Base-by-base conservation (phyloP, 2,888 invertebrate species). In the Habroteleia sp. region DNA sequence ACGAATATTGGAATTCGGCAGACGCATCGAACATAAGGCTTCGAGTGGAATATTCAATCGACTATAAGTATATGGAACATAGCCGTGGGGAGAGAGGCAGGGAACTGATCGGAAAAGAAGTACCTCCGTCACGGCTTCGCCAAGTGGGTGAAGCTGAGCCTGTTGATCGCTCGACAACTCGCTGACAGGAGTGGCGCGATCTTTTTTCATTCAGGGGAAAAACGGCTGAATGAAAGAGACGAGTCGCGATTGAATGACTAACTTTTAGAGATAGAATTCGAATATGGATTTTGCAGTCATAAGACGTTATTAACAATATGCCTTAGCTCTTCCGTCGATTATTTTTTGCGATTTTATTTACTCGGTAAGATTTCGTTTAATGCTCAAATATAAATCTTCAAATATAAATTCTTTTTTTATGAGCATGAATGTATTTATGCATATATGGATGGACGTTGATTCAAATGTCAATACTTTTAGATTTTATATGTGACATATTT, bases 41-140 rank as follows among this genome's bases (percentile, higher is more conserved):
- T 79, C 79, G 85, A 82, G 81, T 77, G 80, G 87, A 86, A 87
- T 87, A 86, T 86, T 85, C 84, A 87, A 87, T 86, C 84, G 81
- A 79, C 80, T 78, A 77, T 72, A 63, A 76, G 76, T 60, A 68
- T 68, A 72, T 63, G 68, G 75, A 76, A 54, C 66, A 58, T 56
- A 63, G 69, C 50, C 60, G 58, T 41, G 46, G 68, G 63, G 52
- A 46, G 60, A 41, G 50, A n/a, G n/a, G n/a, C n/a, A n/a, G n/a
- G n/a, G n/a, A n/a, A 25, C 25, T 25, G 25, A 1, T 25, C 7
- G 39, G 60, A 73, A 74, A 77, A 62, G 60, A 50, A 52, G 58
- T 13, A 56, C 50, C 37, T 23, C 25, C 31, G 42, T 42, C 54
- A 60, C 52, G 46, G 33, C 44, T 60, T 62, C 16, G 23, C 48